Evolutionary conservation across 2,113 vertebrate species (phyloP), one percentile per base, ranked within the genome.

Genomic region (Xiphophorus hellerii): DNA sequence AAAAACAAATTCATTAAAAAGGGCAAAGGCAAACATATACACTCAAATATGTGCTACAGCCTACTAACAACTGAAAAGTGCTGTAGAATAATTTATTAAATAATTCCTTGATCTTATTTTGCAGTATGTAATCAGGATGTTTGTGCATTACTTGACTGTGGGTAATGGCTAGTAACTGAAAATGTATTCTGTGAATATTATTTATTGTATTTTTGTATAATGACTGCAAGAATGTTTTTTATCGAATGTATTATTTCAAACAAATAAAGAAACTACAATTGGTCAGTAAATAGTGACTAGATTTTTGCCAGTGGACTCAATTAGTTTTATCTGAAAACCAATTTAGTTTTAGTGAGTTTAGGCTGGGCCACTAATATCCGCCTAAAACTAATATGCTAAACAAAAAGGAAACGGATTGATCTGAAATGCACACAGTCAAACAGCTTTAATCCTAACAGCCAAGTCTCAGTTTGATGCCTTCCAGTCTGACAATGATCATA

Each of bases 401-500:
- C 51, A 54, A 58, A 58, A 58, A 58, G 25, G 51, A 58, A 9
- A 58, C 14, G 20, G 44, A 48, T 3, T 25, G 2, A n/a, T 58
- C 22, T n/a, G 22, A 58, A 58, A 58, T 58, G 5, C n/a, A 2
- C 51, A 58, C 25, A 2, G 9, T 58, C 7, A n/a, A 17, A 20
- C 44, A 48, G 14, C 44, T 20, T 20, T 20, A 48, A 6, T 48
- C 4, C 20, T 48, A 20, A 48, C 44, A 17, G 4, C 17, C 44
- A 48, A 17, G 44, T 48, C 17, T 17, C 5, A 63, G 58, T 8
- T 37, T 37, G 35, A 37, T 11, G 10, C 10, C 35, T 37, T 37
- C 10, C 35, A 37, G 61, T 62, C n/a, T 65, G 39, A 62, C 12
- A 30, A 35, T 62, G 11, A 65, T 81, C 48, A 62, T 28, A 70